Evolutionary conservation across 2,113 vertebrate genomes (phyloP).

Genomic region (Macaca fascicularis): DNA sequence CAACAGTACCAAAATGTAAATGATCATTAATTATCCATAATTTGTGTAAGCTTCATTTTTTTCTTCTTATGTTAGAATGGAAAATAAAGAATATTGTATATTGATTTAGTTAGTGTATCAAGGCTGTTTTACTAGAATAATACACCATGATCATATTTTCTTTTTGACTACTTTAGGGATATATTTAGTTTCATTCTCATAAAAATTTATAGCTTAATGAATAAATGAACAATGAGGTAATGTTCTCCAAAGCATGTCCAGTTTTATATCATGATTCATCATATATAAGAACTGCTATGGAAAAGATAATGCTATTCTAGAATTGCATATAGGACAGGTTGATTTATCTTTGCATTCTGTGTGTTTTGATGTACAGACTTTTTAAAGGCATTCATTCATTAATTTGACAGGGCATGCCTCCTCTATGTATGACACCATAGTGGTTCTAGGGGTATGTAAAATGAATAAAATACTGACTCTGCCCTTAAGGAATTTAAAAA

Average conservation of each 20-base stretch:
- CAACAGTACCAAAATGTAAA: background rate
- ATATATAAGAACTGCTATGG: background rate
- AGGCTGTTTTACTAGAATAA: background rate
- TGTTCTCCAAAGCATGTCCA: background rate
- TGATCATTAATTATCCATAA: background rate
- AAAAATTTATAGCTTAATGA: conserved; percentile 43
- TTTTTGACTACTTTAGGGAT: background rate
- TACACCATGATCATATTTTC: background rate
- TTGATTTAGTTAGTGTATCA: background rate
- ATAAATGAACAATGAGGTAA: conserved; percentile 45
- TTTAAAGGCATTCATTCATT: conserved; percentile 64
- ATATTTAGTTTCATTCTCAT: background rate
- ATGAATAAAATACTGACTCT: conserved; percentile 27
- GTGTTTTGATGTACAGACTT: conserved; percentile 50
- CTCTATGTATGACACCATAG: background rate
- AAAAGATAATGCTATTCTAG: background rate
- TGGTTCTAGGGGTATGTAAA: background rate
- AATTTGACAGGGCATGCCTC: conserved; percentile 46
- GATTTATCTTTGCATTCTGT: conserved; percentile 63
- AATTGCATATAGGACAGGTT: conserved; percentile 14
- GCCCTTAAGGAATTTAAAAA: conserved; percentile 45
- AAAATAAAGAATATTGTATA: background rate
- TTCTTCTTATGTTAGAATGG: background rate
- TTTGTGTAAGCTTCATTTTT: background rate
- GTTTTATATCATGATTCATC: conserved; percentile 29